phyloP scores from a whole-genome alignment of 2,797 vertebrate genomes.

The Eurystomus glaucurus region DNA sequence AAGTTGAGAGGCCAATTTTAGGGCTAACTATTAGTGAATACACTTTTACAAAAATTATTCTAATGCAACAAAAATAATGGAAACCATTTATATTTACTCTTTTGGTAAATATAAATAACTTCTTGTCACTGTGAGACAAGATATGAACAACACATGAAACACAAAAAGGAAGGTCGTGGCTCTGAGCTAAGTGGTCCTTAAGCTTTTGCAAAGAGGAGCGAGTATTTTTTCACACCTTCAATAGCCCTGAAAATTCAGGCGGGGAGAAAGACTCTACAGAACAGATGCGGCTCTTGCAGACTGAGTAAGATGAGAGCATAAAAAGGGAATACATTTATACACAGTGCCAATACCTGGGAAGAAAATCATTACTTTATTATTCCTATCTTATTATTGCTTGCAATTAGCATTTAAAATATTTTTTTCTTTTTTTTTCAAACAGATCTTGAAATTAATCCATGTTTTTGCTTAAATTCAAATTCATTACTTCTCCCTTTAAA shows the following conservation, averaged over 20 bases:
- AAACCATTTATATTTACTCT: background rate
- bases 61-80: background rate
- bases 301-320: background rate
- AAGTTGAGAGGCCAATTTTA: background rate
- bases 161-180: background rate
- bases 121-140: background rate
- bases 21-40: background rate
- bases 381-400: background rate
- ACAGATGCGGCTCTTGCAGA: background rate
- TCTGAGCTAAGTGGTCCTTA: background rate
- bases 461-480: background rate
- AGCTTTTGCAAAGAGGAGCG: background rate
- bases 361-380: background rate
- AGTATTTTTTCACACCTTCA: background rate
- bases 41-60: background rate
- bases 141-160: background rate
- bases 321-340: background rate
- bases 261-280: background rate
- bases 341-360: background rate
- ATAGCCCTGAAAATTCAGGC: background rate
- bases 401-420: background rate
- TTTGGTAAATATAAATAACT: background rate
- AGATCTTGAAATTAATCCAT: background rate
- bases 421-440: background rate
- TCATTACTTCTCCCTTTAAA: background rate